These are phyloP conservation scores for Eubasilissa regina DNA, from an alignment of 1,140 invertebrate genomes.

Conservation along the genomic window DNA sequence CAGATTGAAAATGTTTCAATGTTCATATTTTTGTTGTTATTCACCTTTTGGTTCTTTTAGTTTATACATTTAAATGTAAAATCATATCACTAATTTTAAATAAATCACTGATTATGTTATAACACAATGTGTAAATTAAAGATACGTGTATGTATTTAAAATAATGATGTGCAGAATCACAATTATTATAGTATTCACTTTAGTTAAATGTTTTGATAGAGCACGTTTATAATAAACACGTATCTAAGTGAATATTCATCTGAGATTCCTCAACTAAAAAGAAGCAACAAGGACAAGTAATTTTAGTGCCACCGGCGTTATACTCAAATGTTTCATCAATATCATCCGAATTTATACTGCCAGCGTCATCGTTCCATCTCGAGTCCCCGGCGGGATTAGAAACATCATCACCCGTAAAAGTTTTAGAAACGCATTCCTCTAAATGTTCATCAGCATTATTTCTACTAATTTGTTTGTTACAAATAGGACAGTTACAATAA, in stretches of 20 bases:
- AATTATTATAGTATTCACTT: too few relatives aligned
- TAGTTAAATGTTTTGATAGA: too few relatives aligned
- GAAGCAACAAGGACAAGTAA: conserved; percentile 68
- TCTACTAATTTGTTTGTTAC: conserved; percentile 70
- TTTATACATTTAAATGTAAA: too few relatives aligned
- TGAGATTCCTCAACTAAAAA: conserved; percentile 66
- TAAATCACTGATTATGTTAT: too few relatives aligned
- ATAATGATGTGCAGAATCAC: too few relatives aligned
- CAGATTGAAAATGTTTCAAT: too few relatives aligned
- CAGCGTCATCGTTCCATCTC: conserved; percentile 20
- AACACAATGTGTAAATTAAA: too few relatives aligned
- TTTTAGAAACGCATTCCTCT: conserved; percentile 73
- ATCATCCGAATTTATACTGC: conserved; percentile 48
- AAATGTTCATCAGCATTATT: conserved; percentile 75
- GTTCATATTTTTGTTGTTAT: too few relatives aligned
- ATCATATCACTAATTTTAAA: too few relatives aligned
- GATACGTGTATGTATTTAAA: too few relatives aligned
- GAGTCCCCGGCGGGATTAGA: background rate
- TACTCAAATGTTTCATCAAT: conserved; percentile 64
- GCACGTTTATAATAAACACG: conserved; percentile 59
- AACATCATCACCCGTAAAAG: conserved; percentile 58
- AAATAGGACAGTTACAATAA: conserved; percentile 74
- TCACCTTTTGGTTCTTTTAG: too few relatives aligned
- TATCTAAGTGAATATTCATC: conserved; percentile 69
- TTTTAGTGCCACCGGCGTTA: conserved; percentile 68